Conservation (phyloP, 1,140 invertebrate species). For the Pseudomyrmex flavicornis region DNA sequence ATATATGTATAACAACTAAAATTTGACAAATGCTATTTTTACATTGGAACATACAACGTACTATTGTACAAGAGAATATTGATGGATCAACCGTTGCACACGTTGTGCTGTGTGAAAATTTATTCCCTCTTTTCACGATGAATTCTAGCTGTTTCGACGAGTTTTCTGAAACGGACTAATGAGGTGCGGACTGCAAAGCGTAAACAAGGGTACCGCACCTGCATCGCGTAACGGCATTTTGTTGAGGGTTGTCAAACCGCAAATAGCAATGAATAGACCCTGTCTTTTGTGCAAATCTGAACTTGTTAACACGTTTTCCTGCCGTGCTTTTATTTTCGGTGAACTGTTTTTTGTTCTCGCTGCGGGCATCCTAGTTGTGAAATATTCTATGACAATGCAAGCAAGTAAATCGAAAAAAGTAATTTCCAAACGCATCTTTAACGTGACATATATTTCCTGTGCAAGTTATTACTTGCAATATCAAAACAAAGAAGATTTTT, state of each 20-base stretch:
- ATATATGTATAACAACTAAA: too few relatives aligned
- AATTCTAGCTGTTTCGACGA: constrained; percentile 11
- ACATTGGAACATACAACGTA: too few relatives aligned
- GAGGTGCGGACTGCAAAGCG: background rate
- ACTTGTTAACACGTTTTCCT: background rate
- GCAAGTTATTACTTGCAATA: too few relatives aligned
- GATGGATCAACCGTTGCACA: background rate
- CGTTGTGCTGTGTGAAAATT: background rate
- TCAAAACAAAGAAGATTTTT: too few relatives aligned
- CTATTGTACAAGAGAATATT: background rate
- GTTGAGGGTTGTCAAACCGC: constrained; percentile 13
- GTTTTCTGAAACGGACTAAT: constrained; percentile 39
- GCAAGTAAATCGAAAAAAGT: too few relatives aligned
- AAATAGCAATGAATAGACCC: background rate
- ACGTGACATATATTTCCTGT: too few relatives aligned
- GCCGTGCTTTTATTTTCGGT: too few relatives aligned
- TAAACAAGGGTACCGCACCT: constrained; percentile 20
- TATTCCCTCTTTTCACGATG: background rate
- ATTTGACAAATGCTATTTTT: too few relatives aligned
- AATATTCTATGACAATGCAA: too few relatives aligned
- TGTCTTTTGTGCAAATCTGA: background rate
- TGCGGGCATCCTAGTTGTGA: too few relatives aligned
- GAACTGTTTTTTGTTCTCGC: too few relatives aligned
- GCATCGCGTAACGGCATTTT: constrained; percentile 18
- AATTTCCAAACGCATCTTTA: too few relatives aligned